Evolutionary conservation across 92 coral and sea anemone genomes (phyloP).

Genomic region (Phenganax stokvisi): DNA sequence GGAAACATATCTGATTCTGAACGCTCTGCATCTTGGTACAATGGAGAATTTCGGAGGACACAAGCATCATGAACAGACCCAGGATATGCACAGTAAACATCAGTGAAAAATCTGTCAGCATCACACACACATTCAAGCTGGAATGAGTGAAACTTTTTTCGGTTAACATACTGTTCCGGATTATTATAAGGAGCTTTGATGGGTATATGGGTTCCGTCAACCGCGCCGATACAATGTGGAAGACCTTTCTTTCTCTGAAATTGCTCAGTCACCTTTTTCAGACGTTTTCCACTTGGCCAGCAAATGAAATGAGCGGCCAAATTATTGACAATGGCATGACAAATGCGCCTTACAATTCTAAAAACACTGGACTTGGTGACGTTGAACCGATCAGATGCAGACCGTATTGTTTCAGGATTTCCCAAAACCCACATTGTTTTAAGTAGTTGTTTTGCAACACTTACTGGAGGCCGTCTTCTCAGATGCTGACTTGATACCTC

Average conservation of each 20-base stretch:
- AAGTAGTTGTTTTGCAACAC: slow-evolving; percentile 49
- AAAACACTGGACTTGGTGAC: slow-evolving; percentile 20
- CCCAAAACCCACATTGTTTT: slow-evolving; percentile 54
- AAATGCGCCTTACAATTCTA: too few species aligned
- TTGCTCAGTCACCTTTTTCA: slow-evolving; percentile 28
- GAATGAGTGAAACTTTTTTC: slow-evolving; percentile 44
- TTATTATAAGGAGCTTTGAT: slow-evolving; percentile 46
- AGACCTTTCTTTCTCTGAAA: slow-evolving; percentile 48
- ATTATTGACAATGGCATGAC: too few species aligned
- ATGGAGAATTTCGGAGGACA: slow-evolving; percentile 49
- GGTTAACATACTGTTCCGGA: slow-evolving; percentile 53
- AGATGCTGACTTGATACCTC: slow-evolving; percentile 21
- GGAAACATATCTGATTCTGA: slow-evolving; percentile 44
- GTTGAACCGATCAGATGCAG: slow-evolving; percentile 58
- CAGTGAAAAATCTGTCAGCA: slow-evolving; percentile 43
- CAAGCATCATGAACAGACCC: slow-evolving; percentile 55
- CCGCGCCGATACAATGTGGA: slow-evolving; percentile 51
- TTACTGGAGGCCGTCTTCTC: slow-evolving; percentile 36
- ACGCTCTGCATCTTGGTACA: slow-evolving; percentile 47
- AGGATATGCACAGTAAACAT: slow-evolving; percentile 54
- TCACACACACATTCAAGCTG: slow-evolving; percentile 58
- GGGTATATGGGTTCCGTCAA: slow-evolving; percentile 52
- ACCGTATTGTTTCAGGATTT: slow-evolving; percentile 49
- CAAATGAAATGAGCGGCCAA: slow-evolving; percentile 28
- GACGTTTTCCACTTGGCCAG: slow-evolving; percentile 49